phyloP scores from a whole-genome alignment of 1,140 invertebrate genomes.

The Marisa cornuarietis region DNA sequence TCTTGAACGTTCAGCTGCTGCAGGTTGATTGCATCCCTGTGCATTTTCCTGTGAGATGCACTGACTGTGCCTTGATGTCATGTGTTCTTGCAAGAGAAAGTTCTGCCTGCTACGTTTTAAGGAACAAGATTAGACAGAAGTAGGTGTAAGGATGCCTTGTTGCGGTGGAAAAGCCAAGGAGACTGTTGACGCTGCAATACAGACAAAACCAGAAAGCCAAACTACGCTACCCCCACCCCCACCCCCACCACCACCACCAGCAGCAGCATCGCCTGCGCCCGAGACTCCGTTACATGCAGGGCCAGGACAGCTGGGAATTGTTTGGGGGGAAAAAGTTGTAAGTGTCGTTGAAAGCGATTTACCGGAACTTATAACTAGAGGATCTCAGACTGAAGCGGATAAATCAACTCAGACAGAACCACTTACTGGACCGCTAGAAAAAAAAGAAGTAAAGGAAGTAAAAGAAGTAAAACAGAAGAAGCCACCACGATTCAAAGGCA shows the following conservation, averaged over 20 bases:
- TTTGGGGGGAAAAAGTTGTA: conserved; percentile 20
- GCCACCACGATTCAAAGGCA: too few species aligned
- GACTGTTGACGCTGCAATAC: neutral
- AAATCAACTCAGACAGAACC: conserved; percentile 13
- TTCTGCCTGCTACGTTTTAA: too few species aligned
- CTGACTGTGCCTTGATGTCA: too few species aligned
- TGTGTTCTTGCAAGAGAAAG: too few species aligned
- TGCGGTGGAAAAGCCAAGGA: neutral
- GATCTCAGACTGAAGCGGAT: neutral
- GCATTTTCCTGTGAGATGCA: too few species aligned
- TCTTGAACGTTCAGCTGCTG: too few species aligned
- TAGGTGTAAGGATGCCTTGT: neutral
- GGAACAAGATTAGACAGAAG: neutral
- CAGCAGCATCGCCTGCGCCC: neutral
- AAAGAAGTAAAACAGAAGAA: too few species aligned
- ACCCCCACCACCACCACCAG: neutral
- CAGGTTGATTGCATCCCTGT: too few species aligned
- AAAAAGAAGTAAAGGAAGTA: neutral
- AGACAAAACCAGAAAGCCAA: neutral
- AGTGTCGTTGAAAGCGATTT: conserved; percentile 4
- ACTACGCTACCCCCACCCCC: neutral
- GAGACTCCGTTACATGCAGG: neutral
- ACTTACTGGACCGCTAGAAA: neutral
- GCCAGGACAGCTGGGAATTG: conserved; percentile 21
- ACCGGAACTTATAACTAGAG: conserved; percentile 3